Evolutionary conservation across 2,113 vertebrate species (phyloP).

Genomic region (Anolis sagrei): DNA sequence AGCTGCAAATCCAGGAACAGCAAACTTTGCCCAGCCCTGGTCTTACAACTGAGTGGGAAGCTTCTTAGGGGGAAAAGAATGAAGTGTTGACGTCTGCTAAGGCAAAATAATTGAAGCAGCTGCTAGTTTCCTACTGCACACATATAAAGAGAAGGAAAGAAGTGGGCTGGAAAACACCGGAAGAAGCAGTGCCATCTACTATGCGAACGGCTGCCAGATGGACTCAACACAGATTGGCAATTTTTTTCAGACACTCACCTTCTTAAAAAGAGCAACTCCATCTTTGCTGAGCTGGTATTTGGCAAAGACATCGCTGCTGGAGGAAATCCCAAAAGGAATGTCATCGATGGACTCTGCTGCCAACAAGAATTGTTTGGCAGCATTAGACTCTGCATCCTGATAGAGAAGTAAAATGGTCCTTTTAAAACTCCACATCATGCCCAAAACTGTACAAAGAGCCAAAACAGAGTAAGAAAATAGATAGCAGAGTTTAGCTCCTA

Average conservation of each 20-base stretch:
- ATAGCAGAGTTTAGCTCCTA: not conserved
- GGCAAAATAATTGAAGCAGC: not conserved
- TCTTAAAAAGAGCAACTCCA: slow-evolving; percentile 92
- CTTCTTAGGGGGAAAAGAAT: not conserved
- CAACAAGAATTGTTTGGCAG: slow-evolving; percentile 85
- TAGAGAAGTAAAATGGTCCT: not conserved
- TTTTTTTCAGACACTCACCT: slow-evolving; percentile 76
- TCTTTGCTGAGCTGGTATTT: slow-evolving; percentile 89
- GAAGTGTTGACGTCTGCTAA: not conserved
- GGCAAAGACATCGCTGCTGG: slow-evolving; percentile 80
- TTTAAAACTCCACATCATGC: not conserved
- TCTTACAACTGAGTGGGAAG: not conserved
- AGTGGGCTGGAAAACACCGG: not conserved
- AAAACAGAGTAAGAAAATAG: slow-evolving; percentile 1
- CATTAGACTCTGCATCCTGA: slow-evolving; percentile 83
- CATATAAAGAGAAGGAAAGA: not conserved
- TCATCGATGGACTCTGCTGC: slow-evolving; percentile 92
- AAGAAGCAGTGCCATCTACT: not conserved
- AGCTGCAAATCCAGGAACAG: too few species aligned
- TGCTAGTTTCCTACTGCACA: not conserved
- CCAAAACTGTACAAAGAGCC: slow-evolving; percentile 29
- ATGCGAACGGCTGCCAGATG: not conserved
- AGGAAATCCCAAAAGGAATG: slow-evolving; percentile 89
- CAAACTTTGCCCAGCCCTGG: too few species aligned
- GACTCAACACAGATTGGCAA: too few species aligned